Evolutionary conservation across 2,888 invertebrate genomes (phyloP), one percentile per base, ranked within the genome.

Genomic region (Smittia aterrima): DNA sequence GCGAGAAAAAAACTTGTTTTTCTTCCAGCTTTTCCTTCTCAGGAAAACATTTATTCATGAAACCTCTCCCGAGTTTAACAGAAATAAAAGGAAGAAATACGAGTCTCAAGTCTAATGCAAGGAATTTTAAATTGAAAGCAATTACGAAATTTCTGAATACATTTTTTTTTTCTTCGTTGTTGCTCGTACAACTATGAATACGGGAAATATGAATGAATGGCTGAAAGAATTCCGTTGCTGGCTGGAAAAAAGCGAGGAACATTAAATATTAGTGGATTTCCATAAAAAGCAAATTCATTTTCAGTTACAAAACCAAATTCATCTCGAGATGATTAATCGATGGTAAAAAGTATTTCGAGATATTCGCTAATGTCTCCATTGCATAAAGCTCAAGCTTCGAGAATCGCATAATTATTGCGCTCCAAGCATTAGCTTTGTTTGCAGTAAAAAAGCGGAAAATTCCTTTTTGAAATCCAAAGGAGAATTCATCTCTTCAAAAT

Each of bases 201-300:
- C 7, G 16, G n/a, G 16, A 47, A 6, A 70, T 47, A 32, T 64
- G n/a, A n/a, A 9, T 64, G 22, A 16, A 11, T 64, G 16, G 2
- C 3, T n/a, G n/a, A 47, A 16, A 16, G n/a, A n/a, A 47, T 6
- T 2, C n/a, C 18, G 20, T 2, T 7, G 47, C 6, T 3, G n/a
- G n/a, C 7, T 13, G 58, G 66, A 1, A 40, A 18, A 40, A 67
- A 18, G 25, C n/a, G 9, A 38, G 38, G 38, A 38, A 41, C 67
- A 47, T 67, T 70, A 41, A 70, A 70, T 70, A 53, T 70, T 70
- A 70, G 53, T 32, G 53, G 70, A 70, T 70, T 70, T 70, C 53
- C 70, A 68, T 68, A 68, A 68, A 68, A 68, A 24, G 16, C 20
- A 25, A 41, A 68, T 68, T 41, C 53, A 53, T 70, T 54, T 18